Percentiles rank a stretch among this genome's conserved stretches.
Conservation (phyloP, 2,797 vertebrate species). For the Platalea minor region DNA sequence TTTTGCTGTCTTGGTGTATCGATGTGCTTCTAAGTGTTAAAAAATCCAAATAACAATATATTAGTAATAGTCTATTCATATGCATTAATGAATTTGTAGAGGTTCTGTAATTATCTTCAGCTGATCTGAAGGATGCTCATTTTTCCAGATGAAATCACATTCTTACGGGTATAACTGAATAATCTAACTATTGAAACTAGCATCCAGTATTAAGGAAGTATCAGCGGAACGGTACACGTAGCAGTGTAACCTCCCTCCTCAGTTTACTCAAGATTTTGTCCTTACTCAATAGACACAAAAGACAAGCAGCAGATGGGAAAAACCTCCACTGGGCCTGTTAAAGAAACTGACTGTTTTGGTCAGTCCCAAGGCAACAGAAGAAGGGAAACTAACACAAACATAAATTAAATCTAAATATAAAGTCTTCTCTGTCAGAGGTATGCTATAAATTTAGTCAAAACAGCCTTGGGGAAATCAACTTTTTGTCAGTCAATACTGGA, state of each 20-base stretch:
- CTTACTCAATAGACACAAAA: not conserved
- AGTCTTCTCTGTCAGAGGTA: not conserved
- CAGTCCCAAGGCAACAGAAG: not conserved
- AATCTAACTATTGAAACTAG: not conserved
- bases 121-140: not conserved
- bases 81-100: not conserved
- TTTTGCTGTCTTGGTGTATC: not conserved
- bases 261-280: not conserved
- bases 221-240: not conserved
- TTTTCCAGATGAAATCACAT: not conserved
- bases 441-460: slow-evolving; percentile 6
- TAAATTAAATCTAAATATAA: not conserved
- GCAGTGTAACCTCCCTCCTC: not conserved
- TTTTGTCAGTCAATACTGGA: slow-evolving; percentile 7
- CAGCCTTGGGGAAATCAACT: slow-evolving; percentile 53
- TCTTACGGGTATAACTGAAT: not conserved
- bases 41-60: not conserved
- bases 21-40: not conserved
- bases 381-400: not conserved
- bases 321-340: not conserved
- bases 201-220: not conserved
- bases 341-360: not conserved
- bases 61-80: not conserved
- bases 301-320: not conserved
- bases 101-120: not conserved